Evolutionary conservation across 2,113 vertebrate genomes (phyloP).

Genomic region (Calidris pugnax): DNA sequence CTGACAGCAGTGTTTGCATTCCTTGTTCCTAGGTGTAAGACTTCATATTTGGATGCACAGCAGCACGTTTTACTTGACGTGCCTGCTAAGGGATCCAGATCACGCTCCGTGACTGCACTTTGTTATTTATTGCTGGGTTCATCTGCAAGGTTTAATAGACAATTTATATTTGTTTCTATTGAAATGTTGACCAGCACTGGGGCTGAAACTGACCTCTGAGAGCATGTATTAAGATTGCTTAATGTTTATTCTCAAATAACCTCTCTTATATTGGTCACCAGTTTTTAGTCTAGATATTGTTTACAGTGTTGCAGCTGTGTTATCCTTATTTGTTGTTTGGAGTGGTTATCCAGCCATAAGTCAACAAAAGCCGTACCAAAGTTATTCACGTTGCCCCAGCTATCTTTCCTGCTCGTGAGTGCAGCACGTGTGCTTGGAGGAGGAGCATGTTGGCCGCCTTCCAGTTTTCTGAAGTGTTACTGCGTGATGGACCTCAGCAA

Average conservation of each 20-base stretch:
- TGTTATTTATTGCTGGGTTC: background rate
- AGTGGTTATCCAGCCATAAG: background rate
- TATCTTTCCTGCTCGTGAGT: background rate
- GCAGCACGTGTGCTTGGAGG: background rate
- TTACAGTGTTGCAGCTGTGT: background rate
- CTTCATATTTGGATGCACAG: background rate
- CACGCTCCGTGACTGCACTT: rapidly evolving
- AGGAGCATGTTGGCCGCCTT: background rate
- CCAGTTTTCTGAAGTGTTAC: background rate
- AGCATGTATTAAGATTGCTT: background rate
- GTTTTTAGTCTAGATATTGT: background rate
- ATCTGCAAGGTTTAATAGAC: background rate
- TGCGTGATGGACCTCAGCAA: rapidly evolving
- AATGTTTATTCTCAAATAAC: background rate
- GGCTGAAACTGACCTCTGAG: background rate
- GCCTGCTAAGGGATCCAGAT: background rate
- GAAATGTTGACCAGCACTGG: background rate
- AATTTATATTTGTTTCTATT: background rate
- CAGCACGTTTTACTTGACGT: background rate
- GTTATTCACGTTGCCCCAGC: background rate
- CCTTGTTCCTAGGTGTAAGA: background rate
- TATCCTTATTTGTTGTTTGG: background rate
- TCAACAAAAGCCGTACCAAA: background rate
- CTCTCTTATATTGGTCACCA: background rate
- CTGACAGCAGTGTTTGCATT: background rate